Base-by-base conservation (phyloP, 2,888 invertebrate species). In the Dastarcus helophoroides region DNA sequence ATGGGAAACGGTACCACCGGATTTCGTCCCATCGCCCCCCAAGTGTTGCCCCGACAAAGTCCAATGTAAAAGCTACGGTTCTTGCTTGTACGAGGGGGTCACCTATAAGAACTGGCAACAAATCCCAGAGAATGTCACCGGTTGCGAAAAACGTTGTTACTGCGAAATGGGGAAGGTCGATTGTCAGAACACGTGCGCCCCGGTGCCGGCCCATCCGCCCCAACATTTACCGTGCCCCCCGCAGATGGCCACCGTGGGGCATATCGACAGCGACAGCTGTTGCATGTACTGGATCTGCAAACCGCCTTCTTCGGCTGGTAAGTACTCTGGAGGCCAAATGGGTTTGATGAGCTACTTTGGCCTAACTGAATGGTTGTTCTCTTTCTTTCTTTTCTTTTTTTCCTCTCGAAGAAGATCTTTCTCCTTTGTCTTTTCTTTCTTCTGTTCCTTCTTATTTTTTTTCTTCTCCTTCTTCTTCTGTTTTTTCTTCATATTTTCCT, bases 141-240 rank as follows among this genome's bases (percentile, higher is more conserved):
- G 88, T 29, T 91, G 90, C 51, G 84, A 88, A 39, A 73, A 81
- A 43, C 71, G 80, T 43, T 91, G 90, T 52, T 85, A 78, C 54
- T 91, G 90, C 52, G 85, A 89, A 56, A 79, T 80, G 58, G 88
- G 90, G 9, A 83, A 81, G 41, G 69, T 91, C 10, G 81, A 86
- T 38, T 91, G 91, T 48, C 79, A 82, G 41, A 76, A 79, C 19
- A 73, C 77, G 8, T 91, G 91, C 60, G 73, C 80, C 2, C 80
- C 82, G 0, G 72, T 89, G 1, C 65, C 83, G 1, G 75, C 80
- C 0, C 47, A 76, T 14, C 89, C 90, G 0, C 89, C 90, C 0
- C 63, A 75, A 15, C 71, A 69, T 31, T 58, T 90, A 34, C 71
- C 73, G 2, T 91, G 90, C 50, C 73, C 77, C 4, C 71, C 76